phyloP scores from a whole-genome alignment of 1,140 invertebrate species.

The Pemphigus obesinymphae region DNA sequence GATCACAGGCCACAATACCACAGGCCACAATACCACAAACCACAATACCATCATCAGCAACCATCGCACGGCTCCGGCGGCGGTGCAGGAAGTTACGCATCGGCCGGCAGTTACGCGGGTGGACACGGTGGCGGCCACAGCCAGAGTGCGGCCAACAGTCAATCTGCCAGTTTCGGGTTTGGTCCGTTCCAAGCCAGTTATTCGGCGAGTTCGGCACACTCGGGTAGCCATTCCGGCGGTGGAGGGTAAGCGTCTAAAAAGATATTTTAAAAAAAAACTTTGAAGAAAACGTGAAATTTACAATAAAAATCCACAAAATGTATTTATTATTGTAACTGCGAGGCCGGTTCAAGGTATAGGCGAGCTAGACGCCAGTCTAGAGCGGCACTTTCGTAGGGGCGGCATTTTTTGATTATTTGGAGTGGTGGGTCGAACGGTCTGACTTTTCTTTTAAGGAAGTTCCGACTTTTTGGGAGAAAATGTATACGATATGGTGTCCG shows the following conservation, averaged over 20 bases:
- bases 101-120: constrained; percentile 9
- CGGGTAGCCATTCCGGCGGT: not conserved
- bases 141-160: constrained; percentile 13
- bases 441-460: no score
- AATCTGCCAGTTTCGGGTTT: constrained; percentile 20
- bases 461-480: no score
- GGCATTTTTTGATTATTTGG: no score
- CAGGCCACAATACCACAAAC: not conserved
- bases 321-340: no score
- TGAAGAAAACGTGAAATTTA: no score
- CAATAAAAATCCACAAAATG: no score
- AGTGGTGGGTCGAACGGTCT: no score
- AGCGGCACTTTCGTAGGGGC: no score
- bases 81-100: constrained; percentile 16
- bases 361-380: no score
- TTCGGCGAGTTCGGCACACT: constrained; percentile 13
- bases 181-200: constrained; percentile 32
- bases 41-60: not conserved
- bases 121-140: constrained; percentile 15
- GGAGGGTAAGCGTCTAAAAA: not conserved
- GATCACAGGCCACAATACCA: not conserved
- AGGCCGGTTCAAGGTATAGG: no score
- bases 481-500: no score
- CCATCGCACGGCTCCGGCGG: not conserved
- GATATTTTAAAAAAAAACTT: no score